Evolutionary conservation across 30 jellyfish, hydroid and myxozoan species (phyloP).

Genomic region (Mastigias papua): DNA sequence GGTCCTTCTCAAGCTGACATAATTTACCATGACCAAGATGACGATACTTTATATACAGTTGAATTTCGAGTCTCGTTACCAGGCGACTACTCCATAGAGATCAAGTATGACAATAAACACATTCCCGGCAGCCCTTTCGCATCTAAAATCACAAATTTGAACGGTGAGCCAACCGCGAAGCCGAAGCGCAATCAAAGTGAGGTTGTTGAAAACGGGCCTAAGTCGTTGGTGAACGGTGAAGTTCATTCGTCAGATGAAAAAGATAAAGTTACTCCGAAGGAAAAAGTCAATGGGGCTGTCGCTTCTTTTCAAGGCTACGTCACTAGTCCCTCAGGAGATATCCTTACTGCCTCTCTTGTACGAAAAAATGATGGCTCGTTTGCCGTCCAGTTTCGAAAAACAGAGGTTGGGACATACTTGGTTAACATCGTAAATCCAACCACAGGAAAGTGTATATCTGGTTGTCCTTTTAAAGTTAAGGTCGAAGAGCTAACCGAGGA

Average conservation of each 20-base stretch:
- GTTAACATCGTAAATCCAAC: conserved; percentile 67
- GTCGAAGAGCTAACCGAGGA: conserved; percentile 64
- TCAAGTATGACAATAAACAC: conserved; percentile 76
- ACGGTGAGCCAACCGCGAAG: not conserved
- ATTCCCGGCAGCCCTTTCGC: conserved; percentile 94
- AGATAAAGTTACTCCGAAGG: not conserved
- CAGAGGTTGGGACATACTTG: conserved; percentile 77
- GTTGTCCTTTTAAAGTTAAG: conserved; percentile 81
- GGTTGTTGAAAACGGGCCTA: conserved; percentile 21
- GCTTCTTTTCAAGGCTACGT: conserved; percentile 63
- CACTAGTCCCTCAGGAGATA: conserved; percentile 80
- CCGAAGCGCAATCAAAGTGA: not conserved
- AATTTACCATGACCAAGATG: conserved; percentile 81
- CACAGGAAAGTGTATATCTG: conserved; percentile 70
- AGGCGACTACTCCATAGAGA: conserved; percentile 87
- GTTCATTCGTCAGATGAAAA: conserved; percentile 19
- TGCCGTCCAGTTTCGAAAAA: conserved; percentile 81
- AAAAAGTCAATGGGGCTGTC: conserved; percentile 11
- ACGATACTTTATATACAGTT: conserved; percentile 83
- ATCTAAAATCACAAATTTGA: conserved; percentile 39
- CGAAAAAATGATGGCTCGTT: conserved; percentile 66
- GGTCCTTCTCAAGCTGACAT: conserved; percentile 97
- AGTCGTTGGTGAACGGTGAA: conserved; percentile 49
- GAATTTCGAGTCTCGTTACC: conserved; percentile 85
- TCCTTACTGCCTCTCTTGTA: conserved; percentile 48